Conservation (phyloP, 2,797 vertebrate genomes). For the Malacoraja senta region DNA sequence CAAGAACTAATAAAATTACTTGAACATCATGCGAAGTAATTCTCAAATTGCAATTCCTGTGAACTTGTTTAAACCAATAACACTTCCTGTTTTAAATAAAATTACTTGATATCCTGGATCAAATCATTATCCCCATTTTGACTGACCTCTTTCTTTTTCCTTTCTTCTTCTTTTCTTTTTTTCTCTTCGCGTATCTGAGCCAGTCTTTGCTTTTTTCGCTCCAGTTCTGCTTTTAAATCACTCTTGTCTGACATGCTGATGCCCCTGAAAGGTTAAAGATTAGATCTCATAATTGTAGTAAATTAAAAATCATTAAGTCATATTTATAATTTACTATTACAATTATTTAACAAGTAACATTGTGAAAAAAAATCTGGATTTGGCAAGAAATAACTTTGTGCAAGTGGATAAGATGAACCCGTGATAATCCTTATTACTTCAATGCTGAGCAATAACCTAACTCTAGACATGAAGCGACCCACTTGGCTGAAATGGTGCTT, state of each 20-base stretch:
- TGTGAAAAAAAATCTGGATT: neutral
- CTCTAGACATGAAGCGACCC: neutral
- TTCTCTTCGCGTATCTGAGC: constrained; percentile 82
- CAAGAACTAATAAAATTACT: neutral
- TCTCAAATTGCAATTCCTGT: neutral
- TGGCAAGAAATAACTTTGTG: neutral
- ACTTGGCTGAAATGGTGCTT: neutral
- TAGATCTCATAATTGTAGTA: neutral
- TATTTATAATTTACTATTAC: neutral
- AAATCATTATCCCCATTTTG: neutral
- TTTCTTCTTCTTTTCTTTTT: constrained; percentile 77
- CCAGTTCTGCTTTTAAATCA: constrained; percentile 79
- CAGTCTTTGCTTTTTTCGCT: constrained; percentile 78
- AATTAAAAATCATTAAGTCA: neutral
- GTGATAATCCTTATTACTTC: neutral
- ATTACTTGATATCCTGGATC: neutral
- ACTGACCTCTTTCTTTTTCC: constrained; percentile 78
- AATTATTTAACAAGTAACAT: neutral
- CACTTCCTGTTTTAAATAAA: neutral
- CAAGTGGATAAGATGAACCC: neutral
- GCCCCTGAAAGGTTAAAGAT: constrained; percentile 12
- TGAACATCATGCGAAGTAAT: neutral
- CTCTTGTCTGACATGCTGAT: constrained; percentile 74
- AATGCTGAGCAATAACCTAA: neutral
- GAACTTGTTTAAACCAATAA: neutral